Conservation (phyloP, 2,888 invertebrate species). For the Epiblema foenella region DNA sequence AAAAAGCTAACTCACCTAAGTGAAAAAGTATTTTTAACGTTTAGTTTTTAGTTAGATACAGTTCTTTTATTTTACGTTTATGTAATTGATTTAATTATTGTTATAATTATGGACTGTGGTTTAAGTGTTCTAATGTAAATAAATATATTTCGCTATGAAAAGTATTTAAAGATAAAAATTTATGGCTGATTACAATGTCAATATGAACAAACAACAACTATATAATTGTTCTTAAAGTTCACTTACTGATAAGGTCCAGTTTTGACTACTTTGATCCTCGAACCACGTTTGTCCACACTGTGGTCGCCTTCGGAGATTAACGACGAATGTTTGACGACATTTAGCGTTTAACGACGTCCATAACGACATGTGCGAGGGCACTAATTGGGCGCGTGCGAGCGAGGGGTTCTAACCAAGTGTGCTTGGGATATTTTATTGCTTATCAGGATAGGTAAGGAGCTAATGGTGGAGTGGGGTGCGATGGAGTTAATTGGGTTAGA, state of each 20-base stretch:
- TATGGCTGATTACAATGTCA: too few species aligned
- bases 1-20: too few species aligned
- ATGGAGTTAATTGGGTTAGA: not conserved
- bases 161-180: too few species aligned
- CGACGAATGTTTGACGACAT: slow-evolving; percentile 22
- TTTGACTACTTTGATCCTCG: not conserved
- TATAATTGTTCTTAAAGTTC: not conserved
- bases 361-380: slow-evolving; percentile 18
- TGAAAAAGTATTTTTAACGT: too few species aligned
- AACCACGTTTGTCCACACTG: not conserved
- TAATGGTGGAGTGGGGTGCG: slow-evolving; percentile 12
- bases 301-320: slow-evolving; percentile 15
- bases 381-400: slow-evolving; percentile 30
- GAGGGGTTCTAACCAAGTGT: slow-evolving; percentile 1
- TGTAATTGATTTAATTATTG: too few species aligned
- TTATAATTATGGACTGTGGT: too few species aligned
- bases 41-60: too few species aligned
- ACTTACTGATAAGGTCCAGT: not conserved
- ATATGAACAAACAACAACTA: not conserved
- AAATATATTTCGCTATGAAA: too few species aligned
- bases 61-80: too few species aligned
- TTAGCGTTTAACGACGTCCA: slow-evolving; percentile 19
- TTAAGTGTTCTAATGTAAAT: too few species aligned
- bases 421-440: slow-evolving; percentile 16
- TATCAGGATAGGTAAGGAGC: slow-evolving; percentile 8